These are phyloP conservation scores for Drosophila ezoana DNA, from an alignment of 2,888 invertebrate genomes.

Conservation along the genomic window DNA sequence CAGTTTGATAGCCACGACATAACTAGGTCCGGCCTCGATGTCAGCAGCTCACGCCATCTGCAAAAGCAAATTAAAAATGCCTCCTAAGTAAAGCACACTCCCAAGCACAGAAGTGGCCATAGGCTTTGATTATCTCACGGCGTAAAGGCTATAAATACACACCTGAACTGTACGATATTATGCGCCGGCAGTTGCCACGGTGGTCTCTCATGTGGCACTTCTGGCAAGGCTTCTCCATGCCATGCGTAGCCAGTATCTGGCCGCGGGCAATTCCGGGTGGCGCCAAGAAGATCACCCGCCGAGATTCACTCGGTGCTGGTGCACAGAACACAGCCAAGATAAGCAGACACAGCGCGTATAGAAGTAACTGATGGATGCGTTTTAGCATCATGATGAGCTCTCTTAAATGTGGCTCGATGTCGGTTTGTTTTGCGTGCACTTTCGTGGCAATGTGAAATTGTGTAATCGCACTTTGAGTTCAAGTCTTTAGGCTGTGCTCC, in stretches of 20 bases:
- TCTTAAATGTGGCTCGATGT: background rate
- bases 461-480: conserved; percentile 28
- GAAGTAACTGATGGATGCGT: conserved; percentile 49
- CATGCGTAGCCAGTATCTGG: conserved; percentile 74
- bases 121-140: background rate
- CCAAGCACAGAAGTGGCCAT: background rate
- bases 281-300: conserved; percentile 80
- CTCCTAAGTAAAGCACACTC: background rate
- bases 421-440: conserved; percentile 12
- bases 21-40: background rate
- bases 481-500: conserved; percentile 6
- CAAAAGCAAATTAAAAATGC: conserved; percentile 26
- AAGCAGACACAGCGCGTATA: conserved; percentile 59
- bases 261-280: conserved; percentile 67
- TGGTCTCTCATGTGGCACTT: conserved; percentile 83
- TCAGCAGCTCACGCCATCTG: conserved; percentile 73
- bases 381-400: conserved; percentile 38
- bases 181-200: conserved; percentile 81
- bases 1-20: conserved; percentile 25
- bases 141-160: background rate
- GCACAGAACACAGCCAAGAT: conserved; percentile 64
- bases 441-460: conserved; percentile 44
- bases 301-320: conserved; percentile 63
- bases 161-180: conserved; percentile 78
- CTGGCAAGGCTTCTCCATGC: conserved; percentile 74